Evolutionary conservation across 2,113 vertebrate genomes (phyloP).

Genomic region (Panthera uncia): DNA sequence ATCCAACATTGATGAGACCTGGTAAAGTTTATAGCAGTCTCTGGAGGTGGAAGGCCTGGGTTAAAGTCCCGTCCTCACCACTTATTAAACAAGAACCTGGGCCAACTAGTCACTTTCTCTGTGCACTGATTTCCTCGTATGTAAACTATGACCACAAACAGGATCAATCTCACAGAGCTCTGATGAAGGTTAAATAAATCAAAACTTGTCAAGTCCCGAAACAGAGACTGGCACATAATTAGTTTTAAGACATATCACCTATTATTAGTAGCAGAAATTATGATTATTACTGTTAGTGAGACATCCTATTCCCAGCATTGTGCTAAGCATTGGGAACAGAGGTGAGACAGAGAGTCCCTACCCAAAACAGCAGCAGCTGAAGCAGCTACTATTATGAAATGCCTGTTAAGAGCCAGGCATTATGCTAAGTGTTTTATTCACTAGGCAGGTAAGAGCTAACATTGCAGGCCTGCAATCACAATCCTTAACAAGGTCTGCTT

Average conservation of each 20-base stretch:
- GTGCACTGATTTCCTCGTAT: neutral
- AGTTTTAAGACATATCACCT: neutral
- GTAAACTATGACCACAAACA: neutral
- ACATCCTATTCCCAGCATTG: neutral
- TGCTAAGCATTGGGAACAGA: neutral
- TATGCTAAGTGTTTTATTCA: neutral
- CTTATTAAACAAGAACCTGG: neutral
- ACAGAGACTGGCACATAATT: neutral
- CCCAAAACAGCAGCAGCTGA: neutral
- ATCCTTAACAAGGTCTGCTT: neutral
- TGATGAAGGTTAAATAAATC: neutral
- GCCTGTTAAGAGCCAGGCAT: neutral
- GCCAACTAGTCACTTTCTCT: neutral
- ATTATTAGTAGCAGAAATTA: neutral
- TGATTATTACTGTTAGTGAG: neutral
- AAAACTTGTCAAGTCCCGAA: neutral
- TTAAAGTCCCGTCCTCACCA: neutral
- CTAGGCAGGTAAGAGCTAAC: neutral
- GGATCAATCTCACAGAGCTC: neutral
- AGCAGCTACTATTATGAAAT: conserved; percentile 22
- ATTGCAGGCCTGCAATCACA: neutral
- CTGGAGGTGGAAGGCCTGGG: neutral
- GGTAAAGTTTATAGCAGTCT: neutral
- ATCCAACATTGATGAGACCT: neutral
- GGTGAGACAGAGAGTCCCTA: neutral